A percentile compares a stretch with the other conserved stretches of the same genome.
Evolutionary conservation across 2,888 invertebrate species (phyloP).

Genomic region (Adelognathus sp.): DNA sequence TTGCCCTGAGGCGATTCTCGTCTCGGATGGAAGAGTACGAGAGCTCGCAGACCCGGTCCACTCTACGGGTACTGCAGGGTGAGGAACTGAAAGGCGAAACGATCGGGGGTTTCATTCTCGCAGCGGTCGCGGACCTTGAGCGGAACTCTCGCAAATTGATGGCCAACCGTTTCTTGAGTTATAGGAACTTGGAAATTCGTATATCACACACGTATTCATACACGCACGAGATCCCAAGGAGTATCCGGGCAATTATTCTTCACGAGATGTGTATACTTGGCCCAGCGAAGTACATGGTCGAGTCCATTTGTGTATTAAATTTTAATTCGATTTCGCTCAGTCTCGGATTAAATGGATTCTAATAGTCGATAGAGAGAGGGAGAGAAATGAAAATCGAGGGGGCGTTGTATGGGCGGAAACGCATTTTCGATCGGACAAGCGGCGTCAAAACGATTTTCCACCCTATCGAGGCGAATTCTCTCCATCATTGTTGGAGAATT

Average conservation of each 20-base stretch:
- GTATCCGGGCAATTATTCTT: slow-evolving; percentile 72
- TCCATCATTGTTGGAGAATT: slow-evolving; percentile 21
- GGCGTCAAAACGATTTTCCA: slow-evolving; percentile 35
- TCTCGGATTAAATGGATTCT: slow-evolving; percentile 76
- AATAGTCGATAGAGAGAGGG: slow-evolving; percentile 62
- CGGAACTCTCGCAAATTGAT: slow-evolving; percentile 70
- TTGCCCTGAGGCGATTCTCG: slow-evolving; percentile 18
- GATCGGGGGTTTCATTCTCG: slow-evolving; percentile 23
- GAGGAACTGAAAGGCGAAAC: slow-evolving; percentile 33
- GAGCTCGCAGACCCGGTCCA: not conserved
- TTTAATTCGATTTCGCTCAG: slow-evolving; percentile 64
- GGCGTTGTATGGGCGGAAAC: not conserved
- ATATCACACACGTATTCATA: not conserved
- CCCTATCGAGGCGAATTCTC: not conserved
- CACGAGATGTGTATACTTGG: slow-evolving; percentile 8
- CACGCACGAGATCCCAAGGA: slow-evolving; percentile 17
- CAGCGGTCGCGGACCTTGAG: slow-evolving; percentile 32
- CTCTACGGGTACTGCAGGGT: not conserved
- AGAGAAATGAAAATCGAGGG: slow-evolving; percentile 24
- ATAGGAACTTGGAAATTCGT: slow-evolving; percentile 57
- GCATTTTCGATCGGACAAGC: not conserved
- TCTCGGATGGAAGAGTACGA: slow-evolving; percentile 10
- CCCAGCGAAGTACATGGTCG: slow-evolving; percentile 62
- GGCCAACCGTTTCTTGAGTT: slow-evolving; percentile 74
- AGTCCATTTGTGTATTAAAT: slow-evolving; percentile 74